Base-by-base conservation (phyloP, 2,888 invertebrate genomes). In the Orthosia gracilis region DNA sequence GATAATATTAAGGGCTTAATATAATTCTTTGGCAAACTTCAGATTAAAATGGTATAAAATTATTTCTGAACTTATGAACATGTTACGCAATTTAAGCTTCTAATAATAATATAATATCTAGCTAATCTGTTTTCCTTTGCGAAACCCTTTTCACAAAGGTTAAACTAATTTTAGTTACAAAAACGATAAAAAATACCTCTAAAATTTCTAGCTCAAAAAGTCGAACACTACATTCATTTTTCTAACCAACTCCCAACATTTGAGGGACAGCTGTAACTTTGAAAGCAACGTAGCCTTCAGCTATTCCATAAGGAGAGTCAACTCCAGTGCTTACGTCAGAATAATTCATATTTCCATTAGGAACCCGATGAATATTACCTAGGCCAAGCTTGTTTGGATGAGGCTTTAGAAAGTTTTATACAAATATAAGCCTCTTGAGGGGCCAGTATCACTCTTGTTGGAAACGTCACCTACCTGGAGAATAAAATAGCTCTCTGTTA, bases 281-380 rank as follows among this genome's bases (percentile, higher is more conserved):
- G 21, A 69, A 63, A 50, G 58, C 54, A 52, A 17, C 45, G 9
- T 49, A 62, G 52, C 54, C 57, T 71, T 72, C 21, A 76, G 73
- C 76, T 77, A 73, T 74, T 76, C 78, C 71, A 80, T 82, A 77
- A 80, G 4, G 15, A 18, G 58, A 76, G 58, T 57, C 23, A 63
- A 80, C 66, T 76, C 69, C 64, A 74, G 80, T 74, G 45, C 72
- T 69, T 66, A 61, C 31, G 67, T 66, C 55, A 18, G 77, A 85
- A 87, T 85, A 83, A 87, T 85, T 87, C 83, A 85, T 87, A 85
- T 85, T 87, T 85, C 81, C 75, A 83, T 85, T 86, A 86, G 71
- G 75, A 61, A 47, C 55, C 61, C 59, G 67, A 79, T 83, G 86
- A 86, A 85, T 85, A 82, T 84, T 86, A 82, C 73, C 63, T 45